Conservation (phyloP, 2,113 vertebrate genomes). For the Mobula birostris region DNA sequence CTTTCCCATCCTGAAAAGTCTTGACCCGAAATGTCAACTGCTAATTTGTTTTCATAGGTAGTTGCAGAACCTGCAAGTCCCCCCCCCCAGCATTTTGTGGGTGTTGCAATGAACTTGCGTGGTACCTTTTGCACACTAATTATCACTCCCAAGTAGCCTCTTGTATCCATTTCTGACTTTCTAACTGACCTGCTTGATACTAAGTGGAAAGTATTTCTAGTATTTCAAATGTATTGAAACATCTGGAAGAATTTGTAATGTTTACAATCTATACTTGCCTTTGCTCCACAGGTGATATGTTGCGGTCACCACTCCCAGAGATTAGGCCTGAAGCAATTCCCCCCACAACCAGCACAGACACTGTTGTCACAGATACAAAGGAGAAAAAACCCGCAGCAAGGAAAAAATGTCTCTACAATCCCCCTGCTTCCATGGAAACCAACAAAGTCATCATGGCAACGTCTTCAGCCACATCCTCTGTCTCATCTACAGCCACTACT, state of each 20-base stretch:
- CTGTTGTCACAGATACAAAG: slow-evolving; percentile 64
- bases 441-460: slow-evolving; percentile 90
- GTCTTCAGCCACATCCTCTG: slow-evolving; percentile 82
- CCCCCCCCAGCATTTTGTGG: no score
- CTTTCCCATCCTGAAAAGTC: no score
- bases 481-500: slow-evolving; percentile 91
- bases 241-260: neutral
- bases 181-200: neutral
- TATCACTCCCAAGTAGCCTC: neutral
- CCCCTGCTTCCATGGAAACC: slow-evolving; percentile 93
- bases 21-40: no score
- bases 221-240: neutral
- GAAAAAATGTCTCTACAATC: slow-evolving; percentile 97
- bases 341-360: slow-evolving; percentile 63
- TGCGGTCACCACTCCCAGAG: slow-evolving; percentile 71
- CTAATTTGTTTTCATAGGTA: no score
- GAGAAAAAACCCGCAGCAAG: slow-evolving; percentile 81
- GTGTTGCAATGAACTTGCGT: neutral
- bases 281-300: slow-evolving; percentile 60
- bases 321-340: slow-evolving; percentile 68
- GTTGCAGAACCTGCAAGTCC: no score
- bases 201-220: neutral
- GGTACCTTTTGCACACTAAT: neutral
- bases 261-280: neutral
- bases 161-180: neutral